Conservation (phyloP, 2,797 vertebrate genomes). For the Sebastes miniatus region DNA sequence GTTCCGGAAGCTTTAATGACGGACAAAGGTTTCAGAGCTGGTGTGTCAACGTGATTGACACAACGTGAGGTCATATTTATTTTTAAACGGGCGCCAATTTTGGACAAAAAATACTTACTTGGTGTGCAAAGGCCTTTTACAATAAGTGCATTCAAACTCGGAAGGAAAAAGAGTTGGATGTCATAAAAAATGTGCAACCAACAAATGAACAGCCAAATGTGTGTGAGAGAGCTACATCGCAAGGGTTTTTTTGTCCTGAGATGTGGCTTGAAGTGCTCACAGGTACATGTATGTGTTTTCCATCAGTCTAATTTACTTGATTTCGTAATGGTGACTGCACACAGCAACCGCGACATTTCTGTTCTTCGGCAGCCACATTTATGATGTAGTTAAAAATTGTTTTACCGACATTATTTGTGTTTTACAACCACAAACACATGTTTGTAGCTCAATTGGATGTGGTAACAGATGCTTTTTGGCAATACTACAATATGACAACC, state of each 20-base stretch:
- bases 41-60: too few species aligned
- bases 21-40: too few species aligned
- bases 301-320: not conserved
- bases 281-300: not conserved
- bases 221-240: not conserved
- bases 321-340: fast-evolving
- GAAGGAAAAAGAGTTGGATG: not conserved
- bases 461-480: not conserved
- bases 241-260: not conserved
- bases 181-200: not conserved
- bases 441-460: not conserved
- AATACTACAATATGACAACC: not conserved
- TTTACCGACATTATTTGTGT: not conserved
- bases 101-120: too few species aligned
- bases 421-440: not conserved
- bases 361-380: not conserved
- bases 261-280: too few species aligned
- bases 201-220: not conserved
- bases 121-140: too few species aligned
- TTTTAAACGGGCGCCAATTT: too few species aligned
- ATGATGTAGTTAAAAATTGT: not conserved
- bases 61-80: too few species aligned
- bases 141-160: not conserved
- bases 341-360: not conserved
- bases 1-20: too few species aligned